Evolutionary conservation across 2,113 vertebrate species (phyloP).

Genomic region (Poecilia latipinna): DNA sequence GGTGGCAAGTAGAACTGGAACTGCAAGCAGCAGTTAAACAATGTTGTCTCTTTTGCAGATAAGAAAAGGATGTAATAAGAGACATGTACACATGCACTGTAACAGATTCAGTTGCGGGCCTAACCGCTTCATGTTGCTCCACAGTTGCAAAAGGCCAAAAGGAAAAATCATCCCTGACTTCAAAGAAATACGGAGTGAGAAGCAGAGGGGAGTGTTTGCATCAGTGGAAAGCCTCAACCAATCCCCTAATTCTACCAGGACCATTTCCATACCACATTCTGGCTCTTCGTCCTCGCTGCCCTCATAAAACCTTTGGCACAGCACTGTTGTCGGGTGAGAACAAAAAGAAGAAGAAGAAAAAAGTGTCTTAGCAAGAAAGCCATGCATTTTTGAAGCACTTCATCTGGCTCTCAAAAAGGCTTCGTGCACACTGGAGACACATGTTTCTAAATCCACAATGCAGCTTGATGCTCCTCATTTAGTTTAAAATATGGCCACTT

Average conservation of each 20-base stretch:
- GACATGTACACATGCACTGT: constrained; percentile 8
- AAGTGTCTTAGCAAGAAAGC: constrained; percentile 11
- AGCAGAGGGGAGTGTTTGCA: constrained; percentile 44
- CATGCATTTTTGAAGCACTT: constrained; percentile 28
- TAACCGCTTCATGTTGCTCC: constrained; percentile 11
- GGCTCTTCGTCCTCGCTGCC: constrained; percentile 52
- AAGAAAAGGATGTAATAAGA: background rate
- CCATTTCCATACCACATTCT: constrained; percentile 68
- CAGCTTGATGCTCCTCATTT: constrained; percentile 3
- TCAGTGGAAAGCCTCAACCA: constrained; percentile 65
- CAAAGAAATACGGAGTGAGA: constrained; percentile 51
- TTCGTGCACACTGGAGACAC: constrained; percentile 10
- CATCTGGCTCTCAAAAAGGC: constrained; percentile 16
- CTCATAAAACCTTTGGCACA: constrained; percentile 64
- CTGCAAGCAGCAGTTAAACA: background rate
- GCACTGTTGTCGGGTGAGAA: constrained; percentile 40
- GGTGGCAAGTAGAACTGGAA: no score
- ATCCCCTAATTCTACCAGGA: constrained; percentile 63
- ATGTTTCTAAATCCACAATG: constrained; percentile 25
- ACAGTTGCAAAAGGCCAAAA: constrained; percentile 19
- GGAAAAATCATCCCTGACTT: constrained; percentile 61
- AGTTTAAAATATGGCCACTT: constrained; percentile 13
- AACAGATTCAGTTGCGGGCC: constrained; percentile 7
- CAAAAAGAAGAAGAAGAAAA: constrained; percentile 30
- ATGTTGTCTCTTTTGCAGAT: background rate